Base-by-base conservation (phyloP, 2,888 invertebrate genomes). In the Agonopterix heracliana region DNA sequence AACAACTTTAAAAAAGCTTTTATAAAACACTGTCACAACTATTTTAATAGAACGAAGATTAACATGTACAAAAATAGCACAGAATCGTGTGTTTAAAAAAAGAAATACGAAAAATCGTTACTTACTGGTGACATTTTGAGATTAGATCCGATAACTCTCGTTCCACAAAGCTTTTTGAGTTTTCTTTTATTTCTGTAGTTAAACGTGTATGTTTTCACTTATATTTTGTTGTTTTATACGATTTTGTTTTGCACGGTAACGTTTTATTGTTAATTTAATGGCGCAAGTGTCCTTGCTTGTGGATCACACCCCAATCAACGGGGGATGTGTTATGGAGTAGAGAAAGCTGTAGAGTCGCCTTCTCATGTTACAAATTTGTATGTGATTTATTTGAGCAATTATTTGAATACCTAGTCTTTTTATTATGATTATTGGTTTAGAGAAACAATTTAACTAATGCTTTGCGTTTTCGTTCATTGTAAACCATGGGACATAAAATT, bases 221-320 rank as follows among this genome's bases (percentile, higher is more conserved):
- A 46, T 42, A 40, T 49, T 55, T 53, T 48, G 45, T 50, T 49
- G 45, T 59, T 56, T 55, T 55, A 50, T 53, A 46, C 56, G 58
- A 54, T 64, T 71, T 74, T 74, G 68, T 77, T 72, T 73, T 73
- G 61, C 66, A 66, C 60, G 66, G 56, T 59, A 59, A 63, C 60
- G 64, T 75, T 78, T 74, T 78, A 76, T 78, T 75, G 73, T 74
- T 72, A 74, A 74, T 75, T 77, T 77, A 66, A 79, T 74, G 72
- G 71, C 74, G 67, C 62, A 60, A 69, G 68, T 71, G 71, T 68
- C 72, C 71, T 74, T 72, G 59, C 67, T 60, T 59, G 63, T 68
- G 63, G 82, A 80, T 81, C 86, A 85, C 85, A 86, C 85, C 86
- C 85, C 78, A 74, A 71, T 73, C 70, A 66, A 58, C 63, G 74